A percentile compares a stretch with the other conserved stretches of the same genome.
phyloP scores from a whole-genome alignment of 2,113 vertebrate genomes.

The Leucopsar rothschildi region DNA sequence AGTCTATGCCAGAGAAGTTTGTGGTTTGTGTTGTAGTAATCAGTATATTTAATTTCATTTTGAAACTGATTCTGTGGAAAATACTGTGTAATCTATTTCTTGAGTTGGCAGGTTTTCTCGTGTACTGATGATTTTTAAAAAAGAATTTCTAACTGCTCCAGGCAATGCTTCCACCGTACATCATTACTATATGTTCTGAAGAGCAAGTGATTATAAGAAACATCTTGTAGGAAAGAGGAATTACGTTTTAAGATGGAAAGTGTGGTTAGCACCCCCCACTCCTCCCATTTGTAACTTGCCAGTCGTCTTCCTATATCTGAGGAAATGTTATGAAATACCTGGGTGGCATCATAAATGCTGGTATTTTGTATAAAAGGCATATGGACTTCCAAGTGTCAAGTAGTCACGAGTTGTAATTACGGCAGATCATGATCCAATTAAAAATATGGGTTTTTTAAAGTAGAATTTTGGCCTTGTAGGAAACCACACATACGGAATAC shows the following conservation, averaged over 20 bases:
- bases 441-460: background rate
- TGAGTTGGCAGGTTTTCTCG: background rate
- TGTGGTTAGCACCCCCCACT: background rate
- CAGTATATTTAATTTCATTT: background rate
- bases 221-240: background rate
- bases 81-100: background rate
- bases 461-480: background rate
- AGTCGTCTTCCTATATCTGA: background rate
- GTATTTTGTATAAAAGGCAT: background rate
- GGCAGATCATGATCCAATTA: background rate
- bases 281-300: background rate
- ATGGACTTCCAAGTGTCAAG: background rate
- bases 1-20: background rate
- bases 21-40: background rate
- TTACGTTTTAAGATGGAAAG: background rate
- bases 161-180: background rate
- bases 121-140: background rate
- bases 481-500: accelerated
- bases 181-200: background rate
- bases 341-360: background rate
- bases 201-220: background rate
- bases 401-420: background rate
- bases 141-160: background rate
- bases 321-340: background rate
- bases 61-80: background rate